Evolutionary conservation across 1,140 invertebrate genomes (phyloP).

Genomic region (Drosophila repletoides): DNA sequence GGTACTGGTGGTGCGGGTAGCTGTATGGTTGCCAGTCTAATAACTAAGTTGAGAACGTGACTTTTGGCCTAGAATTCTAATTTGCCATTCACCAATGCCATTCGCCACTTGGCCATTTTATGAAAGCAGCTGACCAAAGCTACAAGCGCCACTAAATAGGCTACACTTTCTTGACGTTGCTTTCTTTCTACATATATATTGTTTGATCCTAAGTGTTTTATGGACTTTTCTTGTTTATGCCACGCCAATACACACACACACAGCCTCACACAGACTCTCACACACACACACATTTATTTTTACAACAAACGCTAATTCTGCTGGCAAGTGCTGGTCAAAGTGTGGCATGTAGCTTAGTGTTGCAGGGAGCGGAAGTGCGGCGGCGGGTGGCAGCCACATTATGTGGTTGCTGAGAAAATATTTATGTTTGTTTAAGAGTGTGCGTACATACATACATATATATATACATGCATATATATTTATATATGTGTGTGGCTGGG

Average conservation of each 20-base stretch:
- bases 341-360: neutral
- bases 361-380: neutral
- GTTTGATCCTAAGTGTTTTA: slow-evolving; percentile 78
- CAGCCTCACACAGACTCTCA: neutral
- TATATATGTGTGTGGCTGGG: slow-evolving; percentile 10
- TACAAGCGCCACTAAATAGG: slow-evolving; percentile 36
- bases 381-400: neutral
- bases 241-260: slow-evolving; percentile 11
- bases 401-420: slow-evolving; percentile 16
- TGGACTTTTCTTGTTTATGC: slow-evolving; percentile 77
- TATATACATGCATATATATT: slow-evolving; percentile 4
- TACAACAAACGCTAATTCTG: slow-evolving; percentile 48
- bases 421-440: slow-evolving; percentile 24
- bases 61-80: slow-evolving; percentile 71
- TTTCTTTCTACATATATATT: too few species aligned
- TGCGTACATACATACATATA: slow-evolving; percentile 25
- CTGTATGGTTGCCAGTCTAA: slow-evolving; percentile 39
- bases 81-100: slow-evolving; percentile 47
- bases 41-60: slow-evolving; percentile 74
- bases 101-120: too few species aligned
- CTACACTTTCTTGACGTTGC: slow-evolving; percentile 39
- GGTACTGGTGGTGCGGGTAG: neutral
- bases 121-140: neutral
- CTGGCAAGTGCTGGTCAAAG: slow-evolving; percentile 26
- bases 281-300: slow-evolving; percentile 55